phyloP scores from a whole-genome alignment of 2,888 invertebrate species.

The Hirtodrosophila trivittata region DNA sequence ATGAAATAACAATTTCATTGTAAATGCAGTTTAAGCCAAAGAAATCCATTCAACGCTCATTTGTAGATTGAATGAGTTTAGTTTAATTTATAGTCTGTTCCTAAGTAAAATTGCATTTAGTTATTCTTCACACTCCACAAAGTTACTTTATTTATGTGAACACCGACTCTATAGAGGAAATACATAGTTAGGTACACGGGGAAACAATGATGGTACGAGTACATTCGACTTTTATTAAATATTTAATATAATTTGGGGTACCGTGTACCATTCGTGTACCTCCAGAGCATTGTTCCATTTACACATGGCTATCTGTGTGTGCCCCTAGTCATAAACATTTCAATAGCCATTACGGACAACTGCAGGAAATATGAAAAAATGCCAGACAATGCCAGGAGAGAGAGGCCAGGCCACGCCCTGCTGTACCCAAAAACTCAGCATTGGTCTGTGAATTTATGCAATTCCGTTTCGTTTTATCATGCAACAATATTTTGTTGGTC shows the following conservation, averaged over 20 bases:
- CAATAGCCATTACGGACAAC: slow-evolving; percentile 39
- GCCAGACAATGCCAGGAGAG: slow-evolving; percentile 56
- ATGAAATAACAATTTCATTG: no score
- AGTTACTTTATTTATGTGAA: no score
- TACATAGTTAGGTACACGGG: no score
- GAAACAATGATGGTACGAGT: no score
- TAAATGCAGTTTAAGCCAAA: no score
- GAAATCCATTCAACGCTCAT: no score
- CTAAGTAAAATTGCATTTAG: no score
- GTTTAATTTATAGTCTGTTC: no score
- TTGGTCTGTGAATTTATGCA: slow-evolving; percentile 62
- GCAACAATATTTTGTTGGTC: slow-evolving; percentile 36
- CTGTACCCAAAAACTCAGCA: slow-evolving; percentile 19
- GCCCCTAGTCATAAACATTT: slow-evolving; percentile 49
- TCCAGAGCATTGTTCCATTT: slow-evolving; percentile 38
- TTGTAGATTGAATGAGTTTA: no score
- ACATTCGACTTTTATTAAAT: slow-evolving; percentile 1
- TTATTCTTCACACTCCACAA: no score
- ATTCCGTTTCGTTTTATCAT: slow-evolving; percentile 48
- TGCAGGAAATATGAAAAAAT: slow-evolving; percentile 39
- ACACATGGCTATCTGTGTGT: slow-evolving; percentile 24
- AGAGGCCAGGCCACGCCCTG: slow-evolving; percentile 10
- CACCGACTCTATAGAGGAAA: no score
- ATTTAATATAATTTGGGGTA: slow-evolving; percentile 8
- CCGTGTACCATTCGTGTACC: neutral